Evolutionary conservation across 2,113 vertebrate genomes (phyloP).

Genomic region (Macaca fascicularis): T2T-MFA8v1.1 NC_088391.1:84666501-84667000

Average conservation of each 20-base stretch:
- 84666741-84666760: too few relatives aligned
- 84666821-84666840: neutral
- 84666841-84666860: neutral
- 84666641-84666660: neutral
- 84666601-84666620: neutral
- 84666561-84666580: neutral
- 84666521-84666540: neutral
- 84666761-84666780: neutral
- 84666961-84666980: neutral
- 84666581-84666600: neutral
- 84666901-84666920: neutral
- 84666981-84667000: rapidly evolving
- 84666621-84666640: neutral
- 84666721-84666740: neutral
- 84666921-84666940: neutral
- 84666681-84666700: neutral
- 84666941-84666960: rapidly evolving
- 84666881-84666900: neutral
- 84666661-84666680: neutral
- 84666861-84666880: neutral
- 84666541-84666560: neutral
- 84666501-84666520: neutral
- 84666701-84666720: neutral
- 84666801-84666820: neutral
- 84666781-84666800: neutral